Conservation (phyloP, 2,113 vertebrate species). For the Gymnogyps californianus region DNA sequence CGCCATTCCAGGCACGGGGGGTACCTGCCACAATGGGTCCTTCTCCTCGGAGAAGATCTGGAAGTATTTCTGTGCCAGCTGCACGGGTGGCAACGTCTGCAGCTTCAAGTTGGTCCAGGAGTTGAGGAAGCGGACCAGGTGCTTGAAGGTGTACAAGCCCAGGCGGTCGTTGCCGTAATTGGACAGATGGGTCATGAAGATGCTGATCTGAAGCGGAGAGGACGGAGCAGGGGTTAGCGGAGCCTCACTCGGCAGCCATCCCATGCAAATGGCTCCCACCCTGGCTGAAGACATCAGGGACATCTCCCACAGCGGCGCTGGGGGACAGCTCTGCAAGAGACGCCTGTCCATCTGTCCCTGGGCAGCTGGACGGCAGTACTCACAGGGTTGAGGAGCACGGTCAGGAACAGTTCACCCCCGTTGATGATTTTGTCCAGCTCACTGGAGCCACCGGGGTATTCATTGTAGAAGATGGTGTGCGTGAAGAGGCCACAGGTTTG, state of each 20-base stretch:
- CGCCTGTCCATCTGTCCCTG: fast-evolving
- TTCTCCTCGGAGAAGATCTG: constrained; percentile 96
- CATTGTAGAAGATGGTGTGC: constrained; percentile 97
- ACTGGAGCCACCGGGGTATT: constrained; percentile 91
- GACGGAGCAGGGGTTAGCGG: neutral
- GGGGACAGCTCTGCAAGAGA: neutral
- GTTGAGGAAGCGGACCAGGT: constrained; percentile 88
- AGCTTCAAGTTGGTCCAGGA: constrained; percentile 95
- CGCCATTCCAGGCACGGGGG: neutral
- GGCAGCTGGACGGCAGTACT: constrained; percentile 36
- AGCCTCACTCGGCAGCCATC: neutral
- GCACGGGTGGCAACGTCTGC: constrained; percentile 90
- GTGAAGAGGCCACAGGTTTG: constrained; percentile 98
- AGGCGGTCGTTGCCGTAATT: constrained; percentile 97
- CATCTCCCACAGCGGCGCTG: neutral
- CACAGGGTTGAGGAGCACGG: constrained; percentile 93
- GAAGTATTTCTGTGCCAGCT: constrained; percentile 96
- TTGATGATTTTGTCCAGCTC: constrained; percentile 98
- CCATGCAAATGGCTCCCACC: neutral
- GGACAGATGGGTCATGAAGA: constrained; percentile 98
- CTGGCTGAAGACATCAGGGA: fast-evolving
- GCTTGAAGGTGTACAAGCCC: constrained; percentile 95
- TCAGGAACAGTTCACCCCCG: constrained; percentile 95
- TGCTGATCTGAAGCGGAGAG: constrained; percentile 83
- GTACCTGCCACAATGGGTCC: constrained; percentile 96